Base-by-base conservation (phyloP, 2,113 vertebrate species). In the Atrichornis clamosus region DNA sequence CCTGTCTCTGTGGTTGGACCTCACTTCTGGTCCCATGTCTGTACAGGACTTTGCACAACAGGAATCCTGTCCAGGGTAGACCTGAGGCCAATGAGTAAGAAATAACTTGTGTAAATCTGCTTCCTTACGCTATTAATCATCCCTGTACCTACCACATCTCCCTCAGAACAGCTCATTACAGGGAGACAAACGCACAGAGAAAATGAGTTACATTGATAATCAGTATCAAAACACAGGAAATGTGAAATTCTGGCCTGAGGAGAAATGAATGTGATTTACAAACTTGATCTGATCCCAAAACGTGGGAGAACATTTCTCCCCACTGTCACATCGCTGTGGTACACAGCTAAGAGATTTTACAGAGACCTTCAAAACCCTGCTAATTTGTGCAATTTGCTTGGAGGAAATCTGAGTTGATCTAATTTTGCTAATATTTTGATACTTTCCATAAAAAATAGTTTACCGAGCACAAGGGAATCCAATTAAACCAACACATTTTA, bases 351-450 rank as follows among this genome's bases (percentile, higher is more conserved):
- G 74, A 78, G 26, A 49, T 79, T 63, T 73, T 15, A 42, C 3
- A 2, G 13, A 49, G 35, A 76, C 47, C 47, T 89, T 30, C 33
- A 55, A 72, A 81, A 74, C 33, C 44, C 24, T 44, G 64, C 6
- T 91, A 75, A 91, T 89, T 85, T 96, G 44, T 27, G 15, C 23
- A 15, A 4, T 69, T 89, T 39, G 5, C 11, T 24, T 46, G 53
- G 20, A 47, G 39, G 4, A 81, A 89, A 56, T 33, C 37, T 49
- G 69, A 52, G 41, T 58, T 49, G 64, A 32, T 44, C n/a, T 65
- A 80, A 73, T 89, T 89, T 23, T 44, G 49, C 53, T 89, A 93
- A 81, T 89, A 87, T 96, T 96, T 93, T 87, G 81, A 91, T 67
- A n/a, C 3, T 76, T 7, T 7, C 62, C 27, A 3, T 50, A 33